Conservation (phyloP, 2,113 vertebrate genomes). For the Elanus axillaris region DNA sequence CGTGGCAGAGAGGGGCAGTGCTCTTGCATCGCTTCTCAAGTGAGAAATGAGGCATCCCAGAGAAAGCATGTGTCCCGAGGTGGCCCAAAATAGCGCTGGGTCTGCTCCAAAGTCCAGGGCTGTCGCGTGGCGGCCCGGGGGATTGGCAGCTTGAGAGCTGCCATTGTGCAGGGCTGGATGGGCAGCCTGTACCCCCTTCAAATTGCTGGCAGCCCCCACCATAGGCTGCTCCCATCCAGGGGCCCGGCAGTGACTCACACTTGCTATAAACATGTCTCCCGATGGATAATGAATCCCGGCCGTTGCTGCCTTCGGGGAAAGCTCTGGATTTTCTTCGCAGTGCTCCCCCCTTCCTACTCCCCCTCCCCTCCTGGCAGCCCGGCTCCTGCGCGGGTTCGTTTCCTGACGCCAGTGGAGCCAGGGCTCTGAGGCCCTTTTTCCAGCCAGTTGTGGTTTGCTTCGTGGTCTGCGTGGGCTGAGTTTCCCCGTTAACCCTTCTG, state of each 20-base stretch:
- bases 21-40: not conserved
- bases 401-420: slow-evolving; percentile 2
- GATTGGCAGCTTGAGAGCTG: not conserved
- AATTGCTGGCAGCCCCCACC: not conserved
- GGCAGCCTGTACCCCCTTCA: fast-evolving
- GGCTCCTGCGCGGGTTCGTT: not conserved
- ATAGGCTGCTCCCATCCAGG: not conserved
- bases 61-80: fast-evolving
- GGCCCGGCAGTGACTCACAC: not conserved
- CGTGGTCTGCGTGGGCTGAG: not conserved
- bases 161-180: not conserved
- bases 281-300: not conserved
- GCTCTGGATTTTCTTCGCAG: not conserved
- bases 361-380: slow-evolving; percentile 10
- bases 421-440: slow-evolving; percentile 46
- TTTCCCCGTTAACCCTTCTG: not conserved
- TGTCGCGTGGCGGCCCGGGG: fast-evolving
- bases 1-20: fast-evolving
- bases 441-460: not conserved
- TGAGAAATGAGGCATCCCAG: not conserved
- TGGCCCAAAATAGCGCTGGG: not conserved
- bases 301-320: not conserved
- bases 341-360: fast-evolving
- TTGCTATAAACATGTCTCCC: not conserved
- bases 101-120: not conserved